Conservation (phyloP, 1,140 invertebrate species). For the Ips typographus region DNA sequence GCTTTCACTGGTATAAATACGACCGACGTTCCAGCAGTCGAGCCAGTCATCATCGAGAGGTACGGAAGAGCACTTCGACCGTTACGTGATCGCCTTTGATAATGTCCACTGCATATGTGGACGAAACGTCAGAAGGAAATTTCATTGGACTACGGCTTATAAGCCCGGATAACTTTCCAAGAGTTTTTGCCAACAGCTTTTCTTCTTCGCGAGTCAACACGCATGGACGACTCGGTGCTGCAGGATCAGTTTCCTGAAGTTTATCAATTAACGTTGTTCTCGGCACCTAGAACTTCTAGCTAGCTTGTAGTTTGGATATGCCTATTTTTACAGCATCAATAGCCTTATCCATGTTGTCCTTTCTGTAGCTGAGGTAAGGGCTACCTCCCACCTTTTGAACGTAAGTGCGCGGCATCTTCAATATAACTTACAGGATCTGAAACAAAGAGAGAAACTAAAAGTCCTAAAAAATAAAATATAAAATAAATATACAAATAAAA, state of each 20-base stretch:
- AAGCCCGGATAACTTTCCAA: not conserved
- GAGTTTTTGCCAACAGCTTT: slow-evolving; percentile 4
- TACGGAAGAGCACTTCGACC: too few relatives aligned
- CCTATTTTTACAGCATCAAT: not conserved
- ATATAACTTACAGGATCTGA: not conserved
- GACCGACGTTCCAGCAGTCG: not conserved
- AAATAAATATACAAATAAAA: too few relatives aligned
- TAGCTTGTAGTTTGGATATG: slow-evolving; percentile 4
- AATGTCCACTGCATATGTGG: too few relatives aligned
- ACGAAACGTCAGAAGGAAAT: too few relatives aligned
- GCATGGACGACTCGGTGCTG: slow-evolving; percentile 3
- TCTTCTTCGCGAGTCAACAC: slow-evolving; percentile 2
- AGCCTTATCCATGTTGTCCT: slow-evolving; percentile 2
- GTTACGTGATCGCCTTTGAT: too few relatives aligned
- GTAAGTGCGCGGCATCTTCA: not conserved
- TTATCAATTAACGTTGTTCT: slow-evolving; percentile 4
- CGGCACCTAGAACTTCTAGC: slow-evolving; percentile 1
- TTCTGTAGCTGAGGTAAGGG: slow-evolving; percentile 2
- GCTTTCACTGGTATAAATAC: too few relatives aligned
- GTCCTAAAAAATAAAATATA: too few relatives aligned
- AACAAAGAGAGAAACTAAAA: too few relatives aligned
- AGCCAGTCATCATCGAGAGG: not conserved
- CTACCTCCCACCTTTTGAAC: not conserved
- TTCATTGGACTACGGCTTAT: too few relatives aligned
- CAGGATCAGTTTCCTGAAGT: slow-evolving; percentile 2